A percentile compares a stretch with the other conserved stretches of the same genome.
phyloP scores from a whole-genome alignment of 2,797 vertebrate genomes.

The Delichon dasypus region DNA sequence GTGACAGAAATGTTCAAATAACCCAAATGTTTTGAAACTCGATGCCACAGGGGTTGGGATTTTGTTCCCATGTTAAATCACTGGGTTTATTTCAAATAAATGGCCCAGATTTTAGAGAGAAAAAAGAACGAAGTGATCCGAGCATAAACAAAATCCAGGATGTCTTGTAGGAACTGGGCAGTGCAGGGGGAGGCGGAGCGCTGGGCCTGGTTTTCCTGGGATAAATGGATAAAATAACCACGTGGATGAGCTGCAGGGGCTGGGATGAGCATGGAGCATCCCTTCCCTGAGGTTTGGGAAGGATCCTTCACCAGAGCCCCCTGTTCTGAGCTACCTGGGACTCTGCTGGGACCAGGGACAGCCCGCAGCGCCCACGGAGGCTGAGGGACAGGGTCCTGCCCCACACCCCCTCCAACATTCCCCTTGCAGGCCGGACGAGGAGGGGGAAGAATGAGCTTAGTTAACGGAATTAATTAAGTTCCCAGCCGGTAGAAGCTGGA shows the following conservation, averaged over 20 bases:
- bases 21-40: slow-evolving; percentile 48
- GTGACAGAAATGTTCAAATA: slow-evolving; percentile 45
- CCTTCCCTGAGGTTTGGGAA: not conserved
- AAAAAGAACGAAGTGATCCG: not conserved
- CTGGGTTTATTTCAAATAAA: not conserved
- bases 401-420: not conserved
- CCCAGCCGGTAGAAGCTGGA: not conserved
- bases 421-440: not conserved
- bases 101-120: not conserved
- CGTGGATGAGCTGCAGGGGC: not conserved
- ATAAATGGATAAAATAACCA: not conserved
- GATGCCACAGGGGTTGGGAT: not conserved
- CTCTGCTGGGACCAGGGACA: rapidly evolving
- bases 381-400: not conserved
- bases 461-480: slow-evolving; percentile 43
- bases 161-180: rapidly evolving
- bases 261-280: not conserved
- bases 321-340: rapidly evolving
- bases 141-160: not conserved
- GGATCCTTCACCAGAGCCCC: rapidly evolving
- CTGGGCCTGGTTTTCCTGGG: not conserved
- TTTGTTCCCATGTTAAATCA: not conserved
- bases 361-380: rapidly evolving
- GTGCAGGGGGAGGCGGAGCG: rapidly evolving
- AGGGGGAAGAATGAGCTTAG: slow-evolving; percentile 3